Evolutionary conservation across 2,113 vertebrate species (phyloP), one percentile per base, ranked within the genome.

Genomic region (Brachypodius melanocephalos): DNA sequence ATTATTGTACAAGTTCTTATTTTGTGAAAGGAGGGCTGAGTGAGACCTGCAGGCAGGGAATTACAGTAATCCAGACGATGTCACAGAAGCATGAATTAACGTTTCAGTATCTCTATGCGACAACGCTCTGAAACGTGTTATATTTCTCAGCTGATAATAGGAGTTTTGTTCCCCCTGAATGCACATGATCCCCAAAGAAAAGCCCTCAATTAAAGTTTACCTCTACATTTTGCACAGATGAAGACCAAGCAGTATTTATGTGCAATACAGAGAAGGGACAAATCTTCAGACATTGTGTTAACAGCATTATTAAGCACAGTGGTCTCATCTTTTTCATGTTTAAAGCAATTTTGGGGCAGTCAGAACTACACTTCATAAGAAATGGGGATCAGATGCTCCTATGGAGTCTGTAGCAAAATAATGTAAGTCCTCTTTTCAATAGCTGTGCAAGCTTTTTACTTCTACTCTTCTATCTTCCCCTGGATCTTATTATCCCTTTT

Each of bases 21-120:
- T 94, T 93, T 89, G 80, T 85, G 45, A 85, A 61, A 95, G 91
- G 68, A 91, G 31, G 63, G 61, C 76, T 76, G 88, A 97, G 93
- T 51, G 92, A 95, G 90, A 96, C 78, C 81, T 62, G 46, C 63
- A 88, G 88, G 90, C 81, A 93, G 89, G 95, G 89, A 97, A 98
- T 97, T 95, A 97, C 73, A 97, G 71, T 94, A 92, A 97, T 96
- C 93, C 81, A 93, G 88, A 74, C 43, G 49, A 67, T 92, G 91
- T 96, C 93, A 97, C 85, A 95, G 95, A 97, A 96, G 88, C 75
- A 95, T 62, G 91, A 97, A 97, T 97, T 97, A 95, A 97, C 4
- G 34, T 95, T 91, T 92, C 90, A 92, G 94, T 92, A 93, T 71
- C 94, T 94, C 87, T 93, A 92, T 88, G 86, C 8, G 43, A 96